These are phyloP conservation scores for Caenorhabditis latens DNA, from an alignment of 1,140 invertebrate species.

Conservation along the genomic window DNA sequence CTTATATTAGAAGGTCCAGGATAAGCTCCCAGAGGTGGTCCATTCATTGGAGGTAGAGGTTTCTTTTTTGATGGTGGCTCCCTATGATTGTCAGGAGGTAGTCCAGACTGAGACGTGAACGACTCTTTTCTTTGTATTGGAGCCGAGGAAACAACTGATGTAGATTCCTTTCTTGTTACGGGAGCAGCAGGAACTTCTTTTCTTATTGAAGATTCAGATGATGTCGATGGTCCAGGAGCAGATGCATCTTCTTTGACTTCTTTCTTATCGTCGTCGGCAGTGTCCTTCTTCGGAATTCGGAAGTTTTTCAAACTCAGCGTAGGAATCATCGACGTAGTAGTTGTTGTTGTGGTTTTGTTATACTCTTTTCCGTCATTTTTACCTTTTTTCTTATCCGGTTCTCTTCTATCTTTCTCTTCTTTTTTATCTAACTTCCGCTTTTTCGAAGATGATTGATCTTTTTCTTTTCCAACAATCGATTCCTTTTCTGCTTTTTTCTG, in stretches of 20 bases:
- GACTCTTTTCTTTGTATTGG: constrained; percentile 35
- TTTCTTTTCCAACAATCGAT: neutral
- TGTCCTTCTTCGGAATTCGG: constrained; percentile 23
- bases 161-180: constrained; percentile 12
- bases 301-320: neutral
- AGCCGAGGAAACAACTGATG: neutral
- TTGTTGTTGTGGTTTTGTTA: neutral
- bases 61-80: constrained; percentile 19
- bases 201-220: neutral
- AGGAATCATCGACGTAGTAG: neutral
- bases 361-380: constrained; percentile 4
- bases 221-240: neutral
- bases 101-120: neutral
- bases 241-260: neutral
- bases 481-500: constrained; percentile 2
- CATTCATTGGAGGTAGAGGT: neutral
- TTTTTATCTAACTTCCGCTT: constrained; percentile 29
- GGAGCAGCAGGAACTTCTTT: constrained; percentile 10
- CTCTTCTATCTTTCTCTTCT: constrained; percentile 17
- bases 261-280: neutral
- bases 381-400: constrained; percentile 12
- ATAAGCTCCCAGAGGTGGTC: constrained; percentile 7
- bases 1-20: neutral
- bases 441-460: neutral
- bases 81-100: neutral